Evolutionary conservation across 2,113 vertebrate species (phyloP), one percentile per base, ranked within the genome.

Genomic region (Hypanus sabinus): DNA sequence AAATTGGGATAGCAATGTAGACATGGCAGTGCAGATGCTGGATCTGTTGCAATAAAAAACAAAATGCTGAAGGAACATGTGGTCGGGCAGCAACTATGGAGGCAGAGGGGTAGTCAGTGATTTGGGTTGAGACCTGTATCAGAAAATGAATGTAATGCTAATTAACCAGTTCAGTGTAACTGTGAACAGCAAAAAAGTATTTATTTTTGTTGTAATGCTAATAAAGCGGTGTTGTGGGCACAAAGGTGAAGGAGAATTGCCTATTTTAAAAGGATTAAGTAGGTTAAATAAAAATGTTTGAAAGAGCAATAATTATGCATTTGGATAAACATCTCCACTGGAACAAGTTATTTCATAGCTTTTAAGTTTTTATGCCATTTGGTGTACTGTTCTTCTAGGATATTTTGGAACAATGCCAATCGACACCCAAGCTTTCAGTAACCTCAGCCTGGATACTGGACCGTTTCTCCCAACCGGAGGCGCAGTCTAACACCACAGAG

Each of bases 381-480:
- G 30, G 38, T 38, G 68, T 20, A 38, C 55, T 95, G 55, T 94
- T 57, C 73, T 94, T 12, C 0, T 76, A 97, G 97, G 96, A 96
- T 94, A 22, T 96, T 38, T 85, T 97, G 81, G 96, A 96, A 95
- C 96, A 96, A 73, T 96, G 96, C 3, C 90, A 95, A 38, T 85
- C 95, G 0, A 94, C 95, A 55, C 95, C 96, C 0, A 95, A 94
- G 94, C 95, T 97, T 0, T 97, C 97, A 0, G 38, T 95, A 0
- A 96, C 96, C 24, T 95, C 96, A 0, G 97, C 96, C 65, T 97
- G 96, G 97, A 96, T 97, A 24, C 95, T 97, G 1, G 97, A 97
- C 88, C 96, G 94, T 12, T 55, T 97, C 12, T 6, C 60, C 0
- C 94, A 94, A 46, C 60, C 94, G 94, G 71, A 95, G 8, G 95